Evolutionary conservation across 2,888 invertebrate genomes (phyloP), one percentile per base, ranked within the genome.

Genomic region (Plusia festucae): DNA sequence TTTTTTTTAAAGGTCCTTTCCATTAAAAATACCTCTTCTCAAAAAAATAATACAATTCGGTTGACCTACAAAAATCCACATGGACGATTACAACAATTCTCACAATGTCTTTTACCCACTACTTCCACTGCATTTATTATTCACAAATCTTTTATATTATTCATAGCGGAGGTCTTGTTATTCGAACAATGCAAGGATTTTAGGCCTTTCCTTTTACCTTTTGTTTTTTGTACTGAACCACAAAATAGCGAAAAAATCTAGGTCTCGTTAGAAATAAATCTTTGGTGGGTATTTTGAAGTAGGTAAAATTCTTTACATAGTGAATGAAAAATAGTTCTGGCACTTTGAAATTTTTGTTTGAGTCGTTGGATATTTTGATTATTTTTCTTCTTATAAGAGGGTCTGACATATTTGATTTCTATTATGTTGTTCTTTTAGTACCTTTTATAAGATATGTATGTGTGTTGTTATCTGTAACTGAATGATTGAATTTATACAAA

Each of bases 131-230:
- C 67, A 73, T 73, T 68, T 67, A 73, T 70, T 68, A 68, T 70
- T 75, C 72, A 60, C 60, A 70, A 73, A 70, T 60, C 59, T 61
- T 69, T 32, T 53, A 69, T 72, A 78, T 68, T 68, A 73, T 71
- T 70, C 62, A 58, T 58, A 34, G 55, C 51, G 55, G 61, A 65
- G 66, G 66, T 63, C 60, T 62, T 69, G 61, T 57, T 54, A 64
- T 57, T 68, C 56, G 74, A 70, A 82, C 76, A 83, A 81, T 81
- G 74, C 70, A 66, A 68, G 73, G 73, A 73, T 73, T 82, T 78
- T 71, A 70, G 68, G 60, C 68, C 53, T 75, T 73, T 68, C 64
- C 24, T 62, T 70, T 68, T 61, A 20, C 52, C 73, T 69, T 75
- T 82, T 78, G 76, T 81, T 79, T 83, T 66, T 54, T 34, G 34